A percentile compares a stretch with the other conserved stretches of the same genome.
These are phyloP conservation scores for Euphysa ruthae DNA, from an alignment of 30 jellyfish, hydroid and myxozoan genomes.

Conservation along the genomic window DNA sequence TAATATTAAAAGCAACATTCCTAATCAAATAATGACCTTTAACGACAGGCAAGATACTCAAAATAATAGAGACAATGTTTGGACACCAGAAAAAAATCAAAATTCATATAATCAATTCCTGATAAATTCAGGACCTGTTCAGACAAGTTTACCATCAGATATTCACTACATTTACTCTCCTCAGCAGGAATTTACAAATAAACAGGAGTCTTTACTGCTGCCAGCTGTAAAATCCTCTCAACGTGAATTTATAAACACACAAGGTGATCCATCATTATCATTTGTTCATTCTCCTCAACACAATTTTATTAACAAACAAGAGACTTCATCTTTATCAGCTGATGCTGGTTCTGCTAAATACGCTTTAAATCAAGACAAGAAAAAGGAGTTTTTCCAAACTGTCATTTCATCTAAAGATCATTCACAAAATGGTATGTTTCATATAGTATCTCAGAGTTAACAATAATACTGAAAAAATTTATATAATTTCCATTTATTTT, in stretches of 20 bases:
- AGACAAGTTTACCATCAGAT: too few species aligned
- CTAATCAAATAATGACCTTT: not conserved
- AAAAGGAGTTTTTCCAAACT: not conserved
- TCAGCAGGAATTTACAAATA: too few species aligned
- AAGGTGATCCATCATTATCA: too few species aligned
- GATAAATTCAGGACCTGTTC: too few species aligned
- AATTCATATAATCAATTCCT: too few species aligned
- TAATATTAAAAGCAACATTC: not conserved
- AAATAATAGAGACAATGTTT: not conserved
- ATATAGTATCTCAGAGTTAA: too few species aligned
- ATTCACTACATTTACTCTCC: too few species aligned
- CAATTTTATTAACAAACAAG: constrained; percentile 1
- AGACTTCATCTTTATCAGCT: constrained; percentile 15
- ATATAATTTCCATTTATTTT: too few species aligned
- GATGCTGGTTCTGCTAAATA: constrained; percentile 22
- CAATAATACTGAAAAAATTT: too few species aligned
- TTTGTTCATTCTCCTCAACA: not conserved
- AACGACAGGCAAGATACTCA: not conserved
- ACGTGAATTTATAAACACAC: too few species aligned
- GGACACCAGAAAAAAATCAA: not conserved
- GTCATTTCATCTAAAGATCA: not conserved
- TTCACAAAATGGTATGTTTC: not conserved
- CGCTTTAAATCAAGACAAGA: not conserved
- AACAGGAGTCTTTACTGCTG: too few species aligned
- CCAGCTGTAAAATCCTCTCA: too few species aligned